phyloP scores from a whole-genome alignment of 2,113 vertebrate genomes.

The Corydoras sp. region DNA sequence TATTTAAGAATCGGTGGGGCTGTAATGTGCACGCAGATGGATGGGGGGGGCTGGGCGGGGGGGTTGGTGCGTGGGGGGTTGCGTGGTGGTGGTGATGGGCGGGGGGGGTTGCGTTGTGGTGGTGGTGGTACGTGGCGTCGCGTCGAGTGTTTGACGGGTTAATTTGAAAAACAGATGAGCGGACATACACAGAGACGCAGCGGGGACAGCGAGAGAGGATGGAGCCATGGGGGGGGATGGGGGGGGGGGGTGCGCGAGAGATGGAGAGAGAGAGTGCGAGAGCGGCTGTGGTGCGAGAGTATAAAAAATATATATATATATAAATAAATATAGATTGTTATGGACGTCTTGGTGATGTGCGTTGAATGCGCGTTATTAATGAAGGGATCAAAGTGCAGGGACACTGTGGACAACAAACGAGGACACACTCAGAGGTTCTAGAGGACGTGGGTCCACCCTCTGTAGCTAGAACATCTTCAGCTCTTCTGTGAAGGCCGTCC shows the following conservation, averaged over 20 bases:
- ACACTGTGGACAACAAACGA: slow-evolving; percentile 49
- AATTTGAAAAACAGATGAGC: slow-evolving; percentile 52
- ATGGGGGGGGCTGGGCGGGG: slow-evolving; percentile 28
- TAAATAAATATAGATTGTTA: slow-evolving; percentile 40
- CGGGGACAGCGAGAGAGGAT: slow-evolving; percentile 28
- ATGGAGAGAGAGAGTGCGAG: slow-evolving; percentile 11
- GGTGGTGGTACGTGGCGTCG: slow-evolving; percentile 14
- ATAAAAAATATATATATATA: slow-evolving; percentile 12
- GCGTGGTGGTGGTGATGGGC: slow-evolving; percentile 13
- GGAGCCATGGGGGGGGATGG: slow-evolving; percentile 15
- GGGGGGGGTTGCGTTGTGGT: slow-evolving; percentile 16
- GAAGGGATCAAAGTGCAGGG: slow-evolving; percentile 48
- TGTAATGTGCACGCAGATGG: slow-evolving; percentile 54
- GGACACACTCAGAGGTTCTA: slow-evolving; percentile 1
- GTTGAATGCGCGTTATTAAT: slow-evolving; percentile 63
- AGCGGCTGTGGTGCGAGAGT: not conserved
- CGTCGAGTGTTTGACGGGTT: slow-evolving; percentile 42
- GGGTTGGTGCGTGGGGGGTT: slow-evolving; percentile 22
- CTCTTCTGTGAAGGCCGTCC: too few species aligned
- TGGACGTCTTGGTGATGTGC: slow-evolving; percentile 52
- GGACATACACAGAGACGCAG: slow-evolving; percentile 33
- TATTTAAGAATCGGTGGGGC: slow-evolving; percentile 64
- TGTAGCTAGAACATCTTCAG: too few species aligned
- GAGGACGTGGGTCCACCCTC: too few species aligned
- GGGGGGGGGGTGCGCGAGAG: slow-evolving; percentile 23